Evolutionary conservation across 2,888 invertebrate genomes (phyloP).

Genomic region (Cerastis leucographa): DNA sequence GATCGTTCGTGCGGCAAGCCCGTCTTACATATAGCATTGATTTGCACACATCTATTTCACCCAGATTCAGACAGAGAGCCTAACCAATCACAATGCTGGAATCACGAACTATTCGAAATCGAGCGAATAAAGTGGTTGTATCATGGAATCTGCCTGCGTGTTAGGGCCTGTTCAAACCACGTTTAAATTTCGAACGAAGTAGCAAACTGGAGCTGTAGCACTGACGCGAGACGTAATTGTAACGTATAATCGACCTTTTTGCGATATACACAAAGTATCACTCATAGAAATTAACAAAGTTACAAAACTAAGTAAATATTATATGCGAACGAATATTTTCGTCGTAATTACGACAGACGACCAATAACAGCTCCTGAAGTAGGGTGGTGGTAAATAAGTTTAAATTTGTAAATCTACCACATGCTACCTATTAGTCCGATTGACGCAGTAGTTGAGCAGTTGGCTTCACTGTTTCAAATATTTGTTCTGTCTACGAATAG

Average conservation of each 20-base stretch:
- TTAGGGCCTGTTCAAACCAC: constrained; percentile 20
- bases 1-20: constrained; percentile 45
- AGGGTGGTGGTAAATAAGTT: neutral
- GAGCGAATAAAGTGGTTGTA: constrained; percentile 53
- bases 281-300: neutral
- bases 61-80: constrained; percentile 39
- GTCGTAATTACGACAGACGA: no score
- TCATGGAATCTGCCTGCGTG: constrained; percentile 38
- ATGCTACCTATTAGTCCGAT: constrained; percentile 6
- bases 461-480: constrained; percentile 26
- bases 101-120: constrained; percentile 57
- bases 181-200: neutral
- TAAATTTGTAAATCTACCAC: constrained; percentile 30
- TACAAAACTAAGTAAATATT: neutral
- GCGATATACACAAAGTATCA: neutral
- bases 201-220: neutral
- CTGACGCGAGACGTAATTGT: neutral
- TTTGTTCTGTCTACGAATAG: constrained; percentile 21
- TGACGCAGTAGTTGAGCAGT: constrained; percentile 14
- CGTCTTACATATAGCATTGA: constrained; percentile 52
- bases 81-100: constrained; percentile 48
- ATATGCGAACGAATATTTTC: no score
- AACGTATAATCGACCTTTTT: neutral
- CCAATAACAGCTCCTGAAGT: neutral
- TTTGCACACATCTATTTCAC: constrained; percentile 57